Evolutionary conservation across 2,888 invertebrate genomes (phyloP).

Genomic region (Troilus luridus): DNA sequence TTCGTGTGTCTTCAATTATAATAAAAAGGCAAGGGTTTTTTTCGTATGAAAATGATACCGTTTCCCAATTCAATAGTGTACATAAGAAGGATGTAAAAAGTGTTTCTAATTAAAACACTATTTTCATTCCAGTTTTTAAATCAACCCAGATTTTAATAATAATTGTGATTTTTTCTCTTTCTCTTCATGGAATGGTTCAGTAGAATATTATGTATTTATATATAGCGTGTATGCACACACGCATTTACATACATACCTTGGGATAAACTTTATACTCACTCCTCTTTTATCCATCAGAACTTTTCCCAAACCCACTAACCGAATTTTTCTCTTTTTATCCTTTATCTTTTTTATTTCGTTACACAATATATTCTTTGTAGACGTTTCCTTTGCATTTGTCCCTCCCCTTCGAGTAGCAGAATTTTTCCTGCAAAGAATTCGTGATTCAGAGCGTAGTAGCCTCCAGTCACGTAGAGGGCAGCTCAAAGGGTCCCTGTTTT

Average conservation of each 20-base stretch:
- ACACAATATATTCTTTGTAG: constrained; percentile 23
- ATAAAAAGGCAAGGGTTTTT: too few relatives aligned
- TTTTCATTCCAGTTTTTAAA: too few relatives aligned
- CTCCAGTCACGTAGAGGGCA: not conserved
- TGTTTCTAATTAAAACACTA: too few relatives aligned
- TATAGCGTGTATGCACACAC: too few relatives aligned
- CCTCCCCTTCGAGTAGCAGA: not conserved
- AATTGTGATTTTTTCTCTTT: too few relatives aligned
- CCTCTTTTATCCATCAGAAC: not conserved
- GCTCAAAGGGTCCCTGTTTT: not conserved
- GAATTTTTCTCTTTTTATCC: not conserved
- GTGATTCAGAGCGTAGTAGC: not conserved
- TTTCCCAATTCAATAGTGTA: too few relatives aligned
- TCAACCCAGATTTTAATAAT: too few relatives aligned
- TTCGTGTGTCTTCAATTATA: too few relatives aligned
- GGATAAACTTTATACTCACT: constrained; percentile 4
- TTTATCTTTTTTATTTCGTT: not conserved
- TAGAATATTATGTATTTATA: too few relatives aligned
- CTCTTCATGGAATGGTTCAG: too few relatives aligned
- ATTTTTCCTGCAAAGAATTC: constrained; percentile 1
- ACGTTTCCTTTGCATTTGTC: constrained; percentile 20
- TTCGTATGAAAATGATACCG: too few relatives aligned
- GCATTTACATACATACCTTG: not conserved
- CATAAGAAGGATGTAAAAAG: too few relatives aligned
- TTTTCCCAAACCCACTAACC: not conserved